Base-by-base conservation (phyloP, 1,140 invertebrate genomes). In the Neodiprion fabricii region DNA sequence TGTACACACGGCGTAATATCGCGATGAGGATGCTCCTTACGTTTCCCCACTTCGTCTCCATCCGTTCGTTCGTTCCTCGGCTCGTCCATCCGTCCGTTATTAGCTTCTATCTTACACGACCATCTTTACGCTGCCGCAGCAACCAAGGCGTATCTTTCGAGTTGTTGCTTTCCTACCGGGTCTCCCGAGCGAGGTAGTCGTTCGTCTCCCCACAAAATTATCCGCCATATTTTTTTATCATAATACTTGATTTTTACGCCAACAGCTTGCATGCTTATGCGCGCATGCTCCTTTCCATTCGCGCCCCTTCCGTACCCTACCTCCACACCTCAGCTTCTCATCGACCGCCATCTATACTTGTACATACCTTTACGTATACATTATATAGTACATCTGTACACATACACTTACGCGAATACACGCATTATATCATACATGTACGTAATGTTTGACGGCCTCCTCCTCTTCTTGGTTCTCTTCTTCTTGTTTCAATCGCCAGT, bases 91-190 rank as follows among this genome's bases (percentile, higher is more conserved):
- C 74, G 79, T 77, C 78, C 81, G 81, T 82, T 81, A 83, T 84
- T 84, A 84, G 83, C 82, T 83, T 76, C 80, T 84, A 83, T 83
- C 82, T 82, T 68, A 80, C 76, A 80, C 79, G 81, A 83, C 81
- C 80, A 82, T 84, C 82, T 84, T 81, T 84, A 83, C 81, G 80
- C 79, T 78, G 81, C 72, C 78, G 79, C 73, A 82, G 80, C 79
- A 78, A 75, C 77, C 67, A 74, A 80, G 76, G 75, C 79, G 78
- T 80, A 77, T 76, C 71, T 76, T 72, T 74, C 74, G 40, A 74
- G 61, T 73, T 72, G 74, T 72, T 28, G 40, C 65, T 53, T 9
- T 75, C 77, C 73, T 76, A 73, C 76, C 80, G 65, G 78, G 71
- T 72, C 80, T 76, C 78, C 28, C 28, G 28, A 40, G 28, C 28